Percentiles rank a stretch among this genome's conserved stretches.
Conservation (phyloP, 2,888 invertebrate species). For the Lithophane semibrunnea region DNA sequence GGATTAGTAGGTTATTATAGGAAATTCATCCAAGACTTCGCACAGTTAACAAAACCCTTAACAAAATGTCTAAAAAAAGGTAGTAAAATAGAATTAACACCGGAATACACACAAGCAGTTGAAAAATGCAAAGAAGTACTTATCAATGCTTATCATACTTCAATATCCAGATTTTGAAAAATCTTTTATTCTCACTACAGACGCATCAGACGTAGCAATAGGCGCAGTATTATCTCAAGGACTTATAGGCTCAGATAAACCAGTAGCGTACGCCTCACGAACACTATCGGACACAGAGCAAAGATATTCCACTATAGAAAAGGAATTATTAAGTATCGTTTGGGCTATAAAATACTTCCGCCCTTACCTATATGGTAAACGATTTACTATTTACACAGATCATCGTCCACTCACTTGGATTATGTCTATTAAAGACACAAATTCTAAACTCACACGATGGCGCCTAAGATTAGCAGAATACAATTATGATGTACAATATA, state of each 20-base stretch:
- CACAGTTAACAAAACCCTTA: too few relatives aligned
- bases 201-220: constrained; percentile 67
- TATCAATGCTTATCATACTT: too few relatives aligned
- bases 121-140: too few relatives aligned
- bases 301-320: constrained; percentile 65
- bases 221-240: constrained; percentile 69
- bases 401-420: constrained; percentile 76
- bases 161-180: constrained; percentile 73
- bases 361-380: constrained; percentile 74
- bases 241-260: constrained; percentile 63
- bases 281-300: too few relatives aligned
- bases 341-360: constrained; percentile 75
- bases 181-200: constrained; percentile 66
- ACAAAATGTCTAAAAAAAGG: too few relatives aligned
- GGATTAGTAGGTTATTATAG: too few relatives aligned
- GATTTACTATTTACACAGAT: constrained; percentile 77
- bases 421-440: constrained; percentile 73
- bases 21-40: too few relatives aligned
- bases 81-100: too few relatives aligned
- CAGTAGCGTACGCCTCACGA: constrained; percentile 64
- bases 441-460: constrained; percentile 66
- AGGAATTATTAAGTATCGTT: constrained; percentile 74
- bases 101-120: too few relatives aligned
- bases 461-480: too few relatives aligned
- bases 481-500: too few relatives aligned